phyloP scores from a whole-genome alignment of 2,888 invertebrate genomes.

The Ditula angustiorana region DNA sequence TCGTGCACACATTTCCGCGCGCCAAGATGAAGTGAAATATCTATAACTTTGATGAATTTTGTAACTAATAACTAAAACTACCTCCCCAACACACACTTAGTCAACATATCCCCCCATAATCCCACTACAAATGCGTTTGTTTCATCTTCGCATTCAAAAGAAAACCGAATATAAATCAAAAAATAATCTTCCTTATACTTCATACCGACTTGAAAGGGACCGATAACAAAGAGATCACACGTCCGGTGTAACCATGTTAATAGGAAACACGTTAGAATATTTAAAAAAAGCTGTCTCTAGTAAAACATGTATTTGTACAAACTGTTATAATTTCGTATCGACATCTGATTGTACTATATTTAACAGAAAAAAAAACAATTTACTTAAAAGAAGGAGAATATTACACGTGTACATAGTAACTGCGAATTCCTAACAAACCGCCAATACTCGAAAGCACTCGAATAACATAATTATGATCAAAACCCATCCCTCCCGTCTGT shows the following conservation, averaged over 20 bases:
- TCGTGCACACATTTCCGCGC: too few species aligned
- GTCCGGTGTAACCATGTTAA: constrained; percentile 48
- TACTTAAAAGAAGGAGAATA: not conserved
- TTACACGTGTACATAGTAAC: not conserved
- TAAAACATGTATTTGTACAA: too few species aligned
- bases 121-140: constrained; percentile 52
- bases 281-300: constrained; percentile 36
- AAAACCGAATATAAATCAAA: constrained; percentile 62
- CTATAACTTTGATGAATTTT: too few species aligned
- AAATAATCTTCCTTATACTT: constrained; percentile 57
- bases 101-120: not conserved
- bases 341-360: too few species aligned
- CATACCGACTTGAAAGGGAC: constrained; percentile 51
- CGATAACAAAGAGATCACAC: constrained; percentile 56
- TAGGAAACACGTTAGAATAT: constrained; percentile 52
- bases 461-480: constrained; percentile 45
- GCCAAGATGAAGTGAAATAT: too few species aligned
- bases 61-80: too few species aligned
- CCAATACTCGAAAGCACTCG: constrained; percentile 44
- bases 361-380: too few species aligned
- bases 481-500: constrained; percentile 44
- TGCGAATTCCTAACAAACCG: not conserved
- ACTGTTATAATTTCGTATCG: too few species aligned
- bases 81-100: not conserved
- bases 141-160: constrained; percentile 42